These are phyloP conservation scores for Zaprionus lineosus DNA, from an alignment of 2,888 invertebrate species.

Conservation along the genomic window DNA sequence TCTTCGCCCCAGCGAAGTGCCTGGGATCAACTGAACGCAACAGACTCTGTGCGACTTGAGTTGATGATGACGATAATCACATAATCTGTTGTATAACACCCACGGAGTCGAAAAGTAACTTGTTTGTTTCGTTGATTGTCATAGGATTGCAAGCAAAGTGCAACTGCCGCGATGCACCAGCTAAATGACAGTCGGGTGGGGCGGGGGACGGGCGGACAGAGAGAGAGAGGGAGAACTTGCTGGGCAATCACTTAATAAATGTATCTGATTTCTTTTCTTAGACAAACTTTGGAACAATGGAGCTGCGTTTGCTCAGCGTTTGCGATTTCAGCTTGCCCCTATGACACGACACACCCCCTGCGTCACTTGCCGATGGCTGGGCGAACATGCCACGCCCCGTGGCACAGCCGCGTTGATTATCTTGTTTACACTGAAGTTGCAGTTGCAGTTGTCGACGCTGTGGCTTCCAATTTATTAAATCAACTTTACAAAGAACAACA, in stretches of 20 bases:
- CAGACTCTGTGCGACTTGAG: constrained; percentile 1
- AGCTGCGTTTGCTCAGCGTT: constrained; percentile 38
- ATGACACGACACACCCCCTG: constrained; percentile 1
- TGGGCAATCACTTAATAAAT: constrained; percentile 38
- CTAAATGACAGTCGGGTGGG: too few species aligned
- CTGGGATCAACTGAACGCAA: too few species aligned
- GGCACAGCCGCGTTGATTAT: constrained; percentile 59
- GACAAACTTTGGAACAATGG: constrained; percentile 70
- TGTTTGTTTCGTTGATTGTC: constrained; percentile 32
- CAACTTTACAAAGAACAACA: constrained; percentile 54
- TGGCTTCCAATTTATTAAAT: constrained; percentile 68
- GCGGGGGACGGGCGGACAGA: constrained; percentile 4
- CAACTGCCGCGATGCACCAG: too few species aligned
- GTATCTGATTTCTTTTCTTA: constrained; percentile 69
- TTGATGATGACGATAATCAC: constrained; percentile 17
- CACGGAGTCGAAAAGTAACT: constrained; percentile 3
- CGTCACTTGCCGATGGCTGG: background rate
- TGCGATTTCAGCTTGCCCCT: background rate
- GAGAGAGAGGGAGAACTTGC: constrained; percentile 14
- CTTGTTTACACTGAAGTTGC: constrained; percentile 71
- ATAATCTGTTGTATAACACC: constrained; percentile 6
- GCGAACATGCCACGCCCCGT: constrained; percentile 38
- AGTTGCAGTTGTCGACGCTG: constrained; percentile 36
- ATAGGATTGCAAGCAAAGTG: constrained; percentile 36
- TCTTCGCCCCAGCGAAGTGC: too few species aligned